A percentile compares a stretch with the other conserved stretches of the same genome.
Conservation (phyloP, 2,888 invertebrate genomes). For the Sepiola atlantica region DNA sequence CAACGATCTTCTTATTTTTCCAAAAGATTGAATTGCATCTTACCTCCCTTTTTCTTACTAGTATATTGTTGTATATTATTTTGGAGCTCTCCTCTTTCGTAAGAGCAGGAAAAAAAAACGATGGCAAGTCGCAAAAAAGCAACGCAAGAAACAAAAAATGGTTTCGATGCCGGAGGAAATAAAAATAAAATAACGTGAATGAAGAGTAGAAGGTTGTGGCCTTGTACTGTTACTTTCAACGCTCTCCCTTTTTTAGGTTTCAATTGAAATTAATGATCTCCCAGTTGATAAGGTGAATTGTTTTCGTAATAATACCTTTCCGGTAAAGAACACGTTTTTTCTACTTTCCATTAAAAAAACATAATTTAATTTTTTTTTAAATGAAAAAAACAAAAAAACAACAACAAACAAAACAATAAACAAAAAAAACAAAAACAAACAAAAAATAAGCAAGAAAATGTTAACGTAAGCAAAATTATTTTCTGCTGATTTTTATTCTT, state of each 20-base stretch:
- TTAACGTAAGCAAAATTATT: neutral
- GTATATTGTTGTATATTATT: neutral
- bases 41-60: neutral
- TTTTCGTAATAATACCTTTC: constrained; percentile 20
- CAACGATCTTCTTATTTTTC: neutral
- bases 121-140: neutral
- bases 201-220: neutral
- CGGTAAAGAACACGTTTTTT: neutral
- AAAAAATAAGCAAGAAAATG: neutral
- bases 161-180: neutral
- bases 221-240: neutral
- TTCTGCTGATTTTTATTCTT: neutral
- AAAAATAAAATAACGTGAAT: no score
- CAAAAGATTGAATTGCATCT: constrained; percentile 15
- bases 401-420: no score
- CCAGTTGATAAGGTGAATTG: constrained; percentile 18
- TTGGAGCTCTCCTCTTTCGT: neutral
- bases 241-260: neutral
- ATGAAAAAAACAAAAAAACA: no score
- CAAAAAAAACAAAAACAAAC: no score
- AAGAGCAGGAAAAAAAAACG: neutral
- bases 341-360: no score
- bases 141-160: neutral
- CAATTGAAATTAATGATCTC: neutral
- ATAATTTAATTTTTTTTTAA: no score